Base-by-base conservation (phyloP, 2,888 invertebrate genomes). In the Sclerodermus sp. region DNA sequence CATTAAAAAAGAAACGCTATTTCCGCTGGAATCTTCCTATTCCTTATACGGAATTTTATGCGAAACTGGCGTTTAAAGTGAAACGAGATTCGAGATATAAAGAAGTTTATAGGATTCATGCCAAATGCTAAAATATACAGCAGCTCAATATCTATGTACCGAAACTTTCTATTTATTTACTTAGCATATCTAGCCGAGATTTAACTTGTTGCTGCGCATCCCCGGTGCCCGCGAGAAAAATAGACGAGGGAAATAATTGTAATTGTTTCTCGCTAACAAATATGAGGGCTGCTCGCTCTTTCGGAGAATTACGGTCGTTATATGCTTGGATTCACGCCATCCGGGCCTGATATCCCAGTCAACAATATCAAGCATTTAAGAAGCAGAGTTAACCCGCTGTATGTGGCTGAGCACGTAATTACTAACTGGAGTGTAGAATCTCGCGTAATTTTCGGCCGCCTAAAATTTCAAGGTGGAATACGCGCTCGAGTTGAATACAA, bases 111-210 rank as follows among this genome's bases (percentile, higher is more conserved):
- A 51, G 45, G 47, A 39, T 42, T 45, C 48, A 44, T 34, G 54
- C 51, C 42, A 55, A 50, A 34, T 55, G 57, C 46, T 44, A 55
- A 62, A 46, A 53, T 42, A 60, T 62, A 50, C 47, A 49, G 51
- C 55, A 53, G 32, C 53, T 58, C 58, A 58, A 62, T 61, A 61
- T 61, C 56, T 58, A 58, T 58, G 59, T 51, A 42, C 42, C 6
- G 37, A 14, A 51, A 62, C 44, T 53, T 56, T 42, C 17, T 45
- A 42, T 56, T 56, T 45, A 50, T 47, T 51, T n/a, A n/a, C n/a
- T 47, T 51, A n/a, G n/a, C n/a, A n/a, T n/a, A n/a, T n/a, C n/a
- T n/a, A n/a, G n/a, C n/a, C n/a, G 31, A 12, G 8, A 6, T 31
- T 31, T 31, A 31, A 31, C 31, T 31, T 31, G 31, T 31, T 31